Percentiles rank a stretch among this genome's conserved stretches.
Conservation (phyloP, 2,797 vertebrate species). For the Phataginus tricuspis region DNA sequence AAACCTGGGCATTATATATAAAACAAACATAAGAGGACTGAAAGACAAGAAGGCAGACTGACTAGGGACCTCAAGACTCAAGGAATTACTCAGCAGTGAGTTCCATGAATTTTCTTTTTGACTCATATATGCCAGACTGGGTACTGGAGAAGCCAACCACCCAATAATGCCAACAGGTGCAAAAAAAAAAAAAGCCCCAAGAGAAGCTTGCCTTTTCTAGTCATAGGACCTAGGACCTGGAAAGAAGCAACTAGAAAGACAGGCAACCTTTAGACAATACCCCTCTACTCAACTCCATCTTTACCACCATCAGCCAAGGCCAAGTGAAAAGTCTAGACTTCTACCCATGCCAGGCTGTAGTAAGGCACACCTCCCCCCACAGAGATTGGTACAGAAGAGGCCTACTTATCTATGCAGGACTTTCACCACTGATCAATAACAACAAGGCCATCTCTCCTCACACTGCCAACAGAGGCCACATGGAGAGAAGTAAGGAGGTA, state of each 20-base stretch:
- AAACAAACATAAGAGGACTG: not conserved
- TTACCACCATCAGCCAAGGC: not conserved
- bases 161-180: not conserved
- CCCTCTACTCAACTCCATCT: not conserved
- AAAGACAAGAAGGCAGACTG: not conserved
- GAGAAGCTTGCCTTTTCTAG: not conserved
- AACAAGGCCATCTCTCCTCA: not conserved
- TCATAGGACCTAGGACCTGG: not conserved
- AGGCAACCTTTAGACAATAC: not conserved
- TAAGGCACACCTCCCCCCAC: too few species aligned
- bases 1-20: not conserved
- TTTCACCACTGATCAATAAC: not conserved
- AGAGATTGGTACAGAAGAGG: not conserved
- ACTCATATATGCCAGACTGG: not conserved
- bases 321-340: not conserved
- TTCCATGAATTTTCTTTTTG: not conserved
- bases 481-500: not conserved
- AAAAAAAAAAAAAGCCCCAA: not conserved
- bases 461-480: not conserved
- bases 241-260: not conserved
- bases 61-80: not conserved
- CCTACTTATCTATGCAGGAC: not conserved
- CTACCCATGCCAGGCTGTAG: not conserved
- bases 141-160: not conserved
- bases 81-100: not conserved